Percentiles rank a stretch among this genome's conserved stretches.
Conservation (phyloP, 2,888 invertebrate species). For the Phrixothrix hirtus region DNA sequence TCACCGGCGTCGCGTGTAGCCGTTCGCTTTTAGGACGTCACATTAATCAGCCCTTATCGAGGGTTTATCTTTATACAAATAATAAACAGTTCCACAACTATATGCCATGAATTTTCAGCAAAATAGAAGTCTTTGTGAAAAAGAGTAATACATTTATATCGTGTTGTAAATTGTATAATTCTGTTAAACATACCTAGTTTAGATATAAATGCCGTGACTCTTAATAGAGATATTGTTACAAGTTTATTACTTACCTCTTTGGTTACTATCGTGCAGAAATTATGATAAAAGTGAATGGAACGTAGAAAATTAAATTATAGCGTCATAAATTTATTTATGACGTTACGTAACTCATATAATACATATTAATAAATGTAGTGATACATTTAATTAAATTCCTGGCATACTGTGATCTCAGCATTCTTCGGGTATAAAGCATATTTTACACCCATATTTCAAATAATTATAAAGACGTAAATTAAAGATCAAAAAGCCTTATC, state of each 20-base stretch:
- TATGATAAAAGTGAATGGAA: conserved; percentile 18
- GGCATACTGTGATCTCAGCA: too few relatives aligned
- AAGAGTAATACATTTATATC: conserved; percentile 49
- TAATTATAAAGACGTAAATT: too few relatives aligned
- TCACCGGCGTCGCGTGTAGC: conserved; percentile 43
- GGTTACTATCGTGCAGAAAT: conserved; percentile 17
- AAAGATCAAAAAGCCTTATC: too few relatives aligned
- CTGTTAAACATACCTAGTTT: conserved; percentile 53
- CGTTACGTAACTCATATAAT: too few relatives aligned
- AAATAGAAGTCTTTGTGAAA: conserved; percentile 37
- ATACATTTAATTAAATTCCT: too few relatives aligned
- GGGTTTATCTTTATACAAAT: conserved; percentile 53
- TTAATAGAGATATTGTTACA: conserved; percentile 45
- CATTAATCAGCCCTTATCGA: conserved; percentile 49
- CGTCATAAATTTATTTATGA: conserved; percentile 13
- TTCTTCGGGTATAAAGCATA: too few relatives aligned
- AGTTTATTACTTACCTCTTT: conserved; percentile 22
- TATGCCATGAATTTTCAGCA: conserved; percentile 44
- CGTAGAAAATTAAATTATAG: conserved; percentile 10
- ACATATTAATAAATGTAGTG: too few relatives aligned
- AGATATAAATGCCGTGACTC: conserved; percentile 53
- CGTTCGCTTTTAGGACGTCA: conserved; percentile 33
- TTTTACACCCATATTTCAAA: too few relatives aligned
- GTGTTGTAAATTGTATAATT: conserved; percentile 54
- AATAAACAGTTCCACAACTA: conserved; percentile 52